Evolutionary conservation across 2,113 vertebrate genomes (phyloP).

Genomic region (Callopanchax toddi): DNA sequence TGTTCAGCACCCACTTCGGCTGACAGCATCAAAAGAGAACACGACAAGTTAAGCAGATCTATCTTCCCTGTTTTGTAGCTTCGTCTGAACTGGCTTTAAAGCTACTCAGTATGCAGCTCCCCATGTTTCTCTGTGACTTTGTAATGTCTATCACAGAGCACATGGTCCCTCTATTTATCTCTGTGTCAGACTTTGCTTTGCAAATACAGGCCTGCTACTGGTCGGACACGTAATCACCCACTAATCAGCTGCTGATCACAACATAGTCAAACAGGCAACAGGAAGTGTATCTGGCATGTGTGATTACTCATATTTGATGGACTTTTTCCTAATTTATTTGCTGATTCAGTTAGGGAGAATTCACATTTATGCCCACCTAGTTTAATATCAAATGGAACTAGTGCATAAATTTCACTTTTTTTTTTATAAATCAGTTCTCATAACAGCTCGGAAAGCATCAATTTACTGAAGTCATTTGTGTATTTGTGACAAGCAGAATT

Average conservation of each 20-base stretch:
- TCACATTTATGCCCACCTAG: not conserved
- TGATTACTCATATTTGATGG: not conserved
- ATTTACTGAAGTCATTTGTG: slow-evolving; percentile 12
- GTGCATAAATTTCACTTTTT: not conserved
- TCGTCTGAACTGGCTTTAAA: slow-evolving; percentile 71
- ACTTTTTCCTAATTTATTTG: slow-evolving; percentile 3
- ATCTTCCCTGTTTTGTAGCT: slow-evolving; percentile 62
- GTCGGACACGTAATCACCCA: slow-evolving; percentile 27
- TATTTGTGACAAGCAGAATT: not conserved
- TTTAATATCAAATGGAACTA: too few species aligned
- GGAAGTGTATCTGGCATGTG: not conserved
- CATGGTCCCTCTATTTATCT: slow-evolving; percentile 56
- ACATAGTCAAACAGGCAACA: not conserved
- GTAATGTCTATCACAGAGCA: slow-evolving; percentile 65
- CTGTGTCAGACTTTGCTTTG: slow-evolving; percentile 35
- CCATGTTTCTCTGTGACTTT: slow-evolving; percentile 59
- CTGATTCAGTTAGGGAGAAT: not conserved
- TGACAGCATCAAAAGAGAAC: slow-evolving; percentile 74
- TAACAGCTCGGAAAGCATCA: slow-evolving; percentile 16
- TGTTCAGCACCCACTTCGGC: slow-evolving; percentile 65
- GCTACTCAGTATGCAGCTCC: slow-evolving; percentile 55
- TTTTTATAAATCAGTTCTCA: slow-evolving; percentile 27
- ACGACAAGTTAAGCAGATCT: slow-evolving; percentile 75
- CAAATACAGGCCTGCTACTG: slow-evolving; percentile 23
- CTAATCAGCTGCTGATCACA: slow-evolving; percentile 16